A percentile compares a stretch with the other conserved stretches of the same genome.
phyloP scores from a whole-genome alignment of 2,797 vertebrate genomes.

The Eulemur albifrons region DNA sequence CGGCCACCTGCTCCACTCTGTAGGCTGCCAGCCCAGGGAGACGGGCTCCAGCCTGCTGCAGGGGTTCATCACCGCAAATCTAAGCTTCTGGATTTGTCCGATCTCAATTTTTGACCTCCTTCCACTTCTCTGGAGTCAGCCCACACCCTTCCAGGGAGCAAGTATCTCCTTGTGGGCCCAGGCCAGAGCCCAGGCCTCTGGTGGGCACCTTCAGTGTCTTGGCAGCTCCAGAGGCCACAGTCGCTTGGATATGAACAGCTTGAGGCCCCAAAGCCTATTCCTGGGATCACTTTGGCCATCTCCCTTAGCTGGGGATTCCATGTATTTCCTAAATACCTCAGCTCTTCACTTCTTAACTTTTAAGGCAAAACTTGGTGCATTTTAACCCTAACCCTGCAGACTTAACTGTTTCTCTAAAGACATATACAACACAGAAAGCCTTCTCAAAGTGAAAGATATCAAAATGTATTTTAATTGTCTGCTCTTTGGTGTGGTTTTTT shows the following conservation, averaged over 20 bases:
- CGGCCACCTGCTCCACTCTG: too few relatives aligned
- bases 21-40: neutral
- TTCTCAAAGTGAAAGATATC: neutral
- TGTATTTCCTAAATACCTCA: neutral
- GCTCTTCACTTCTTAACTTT: neutral
- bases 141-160: rapidly evolving
- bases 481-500: neutral
- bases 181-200: neutral
- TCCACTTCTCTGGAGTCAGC: neutral
- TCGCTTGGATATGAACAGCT: too few relatives aligned
- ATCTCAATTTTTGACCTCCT: rapidly evolving
- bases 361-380: neutral
- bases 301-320: neutral
- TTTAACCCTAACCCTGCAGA: neutral
- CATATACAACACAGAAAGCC: neutral
- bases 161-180: neutral
- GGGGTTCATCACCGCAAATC: too few relatives aligned
- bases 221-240: too few relatives aligned
- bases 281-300: neutral
- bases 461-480: neutral
- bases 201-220: neutral
- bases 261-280: too few relatives aligned
- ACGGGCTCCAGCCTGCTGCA: rapidly evolving
- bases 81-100: neutral
- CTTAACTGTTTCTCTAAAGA: neutral